Conservation (phyloP, 2,888 invertebrate species). For the Heliconius aoede region DNA sequence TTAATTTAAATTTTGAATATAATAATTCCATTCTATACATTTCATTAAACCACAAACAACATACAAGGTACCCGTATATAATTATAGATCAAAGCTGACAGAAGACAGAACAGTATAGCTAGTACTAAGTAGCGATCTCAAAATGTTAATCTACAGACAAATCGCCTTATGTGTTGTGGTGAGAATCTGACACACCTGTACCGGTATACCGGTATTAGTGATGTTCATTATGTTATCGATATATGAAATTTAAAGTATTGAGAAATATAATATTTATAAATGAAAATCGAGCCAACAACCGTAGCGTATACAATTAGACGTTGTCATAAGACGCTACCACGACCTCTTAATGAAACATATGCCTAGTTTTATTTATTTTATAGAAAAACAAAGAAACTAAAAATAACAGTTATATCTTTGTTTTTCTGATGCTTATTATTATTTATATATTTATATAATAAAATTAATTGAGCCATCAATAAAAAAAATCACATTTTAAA, state of each 20-base stretch:
- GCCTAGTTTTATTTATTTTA: too few species aligned
- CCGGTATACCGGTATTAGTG: constrained; percentile 64
- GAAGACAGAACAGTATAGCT: constrained; percentile 47
- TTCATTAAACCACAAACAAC: background rate
- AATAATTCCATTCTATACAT: background rate
- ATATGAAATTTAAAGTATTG: background rate
- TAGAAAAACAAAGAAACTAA: too few species aligned
- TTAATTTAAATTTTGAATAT: background rate
- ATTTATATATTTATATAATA: too few species aligned
- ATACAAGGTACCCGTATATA: constrained; percentile 45
- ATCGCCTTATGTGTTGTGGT: constrained; percentile 70
- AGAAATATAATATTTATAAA: too few species aligned
- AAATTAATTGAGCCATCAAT: background rate
- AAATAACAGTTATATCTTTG: too few species aligned
- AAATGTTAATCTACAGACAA: constrained; percentile 63
- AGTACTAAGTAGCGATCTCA: constrained; percentile 48
- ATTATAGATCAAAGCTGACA: constrained; percentile 48
- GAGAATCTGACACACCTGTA: constrained; percentile 81
- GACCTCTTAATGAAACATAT: too few species aligned
- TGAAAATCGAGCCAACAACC: too few species aligned
- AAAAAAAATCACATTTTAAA: background rate
- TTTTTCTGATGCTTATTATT: too few species aligned
- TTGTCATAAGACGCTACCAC: too few species aligned
- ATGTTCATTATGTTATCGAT: constrained; percentile 43
- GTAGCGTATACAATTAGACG: too few species aligned